Evolutionary conservation across 2,113 vertebrate species (phyloP), one percentile per base, ranked within the genome.

Genomic region (Mesitornis unicolor): DNA sequence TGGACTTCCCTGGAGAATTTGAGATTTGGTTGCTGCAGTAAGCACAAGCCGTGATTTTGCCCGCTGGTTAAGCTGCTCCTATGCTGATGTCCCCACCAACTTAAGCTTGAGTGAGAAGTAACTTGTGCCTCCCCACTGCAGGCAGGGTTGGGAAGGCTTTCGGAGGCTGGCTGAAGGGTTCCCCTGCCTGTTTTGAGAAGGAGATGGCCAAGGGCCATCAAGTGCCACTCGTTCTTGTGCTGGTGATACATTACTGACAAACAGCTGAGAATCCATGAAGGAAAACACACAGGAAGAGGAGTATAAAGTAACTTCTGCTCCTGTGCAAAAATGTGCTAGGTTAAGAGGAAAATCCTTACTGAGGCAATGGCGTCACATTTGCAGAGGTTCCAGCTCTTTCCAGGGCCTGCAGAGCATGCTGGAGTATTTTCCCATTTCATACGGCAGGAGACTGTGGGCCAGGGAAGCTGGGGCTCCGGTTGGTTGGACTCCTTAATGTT

Each of bases 21-120:
- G 71, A 40, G 16, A 1, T 16, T 87, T 60, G 80, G 56, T 61
- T 24, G 5, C 42, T 53, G 51, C 59, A 83, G 56, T 4, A 53
- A 50, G 43, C 65, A 75, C 48, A 54, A 59, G 28, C n/a, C 0
- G 0, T 26, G 13, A 2, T 71, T 81, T 75, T 47, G 11, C 31
- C 11, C 1, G 2, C 16, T 38, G 20, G 12, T 53, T 69, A 75
- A 50, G 57, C 38, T 78, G 26, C 70, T 74, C 61, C 22, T 24
- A 0, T 24, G 35, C 31, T 63, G 63, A 24, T 3, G 3, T 65
- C 20, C 24, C 59, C 38, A 11, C 9, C 2, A 2, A 69, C 1
- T 24, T 20, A 3, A 13, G 25, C 18, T 6, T 53, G 40, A 28
- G 38, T 16, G 47, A 54, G 56, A 21, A 42, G 47, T 53, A 38